Evolutionary conservation across 2,797 vertebrate species (phyloP).

Genomic region (Threskiornis aethiopicus): DNA sequence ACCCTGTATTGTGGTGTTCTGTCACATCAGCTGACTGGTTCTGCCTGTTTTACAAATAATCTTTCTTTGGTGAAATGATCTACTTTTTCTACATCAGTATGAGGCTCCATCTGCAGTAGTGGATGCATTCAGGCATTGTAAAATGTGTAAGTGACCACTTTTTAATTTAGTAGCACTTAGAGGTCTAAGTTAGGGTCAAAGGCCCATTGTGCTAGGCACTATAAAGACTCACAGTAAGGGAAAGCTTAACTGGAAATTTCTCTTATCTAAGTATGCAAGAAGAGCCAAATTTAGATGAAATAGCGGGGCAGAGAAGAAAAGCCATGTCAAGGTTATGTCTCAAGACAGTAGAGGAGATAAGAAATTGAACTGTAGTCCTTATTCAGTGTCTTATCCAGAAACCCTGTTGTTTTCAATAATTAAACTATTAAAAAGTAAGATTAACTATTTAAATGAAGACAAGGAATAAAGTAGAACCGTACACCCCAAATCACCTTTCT

Average conservation of each 20-base stretch:
- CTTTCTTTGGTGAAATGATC: not conserved
- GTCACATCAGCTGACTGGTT: not conserved
- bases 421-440: not conserved
- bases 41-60: not conserved
- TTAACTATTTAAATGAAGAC: not conserved
- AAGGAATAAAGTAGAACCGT: not conserved
- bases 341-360: not conserved
- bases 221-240: not conserved
- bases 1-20: not conserved
- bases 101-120: not conserved
- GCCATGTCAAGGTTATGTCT: not conserved
- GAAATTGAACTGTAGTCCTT: not conserved
- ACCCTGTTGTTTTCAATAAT: not conserved
- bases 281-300: not conserved
- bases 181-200: not conserved
- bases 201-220: not conserved
- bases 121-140: not conserved
- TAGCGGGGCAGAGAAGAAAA: not conserved
- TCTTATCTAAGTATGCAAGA: not conserved
- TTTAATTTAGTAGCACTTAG: not conserved
- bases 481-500: not conserved
- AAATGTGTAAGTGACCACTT: not conserved
- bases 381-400: not conserved
- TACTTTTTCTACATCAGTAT: not conserved
- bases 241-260: not conserved